phyloP scores from a whole-genome alignment of 2,113 vertebrate genomes.

The Meriones unguiculatus region DNA sequence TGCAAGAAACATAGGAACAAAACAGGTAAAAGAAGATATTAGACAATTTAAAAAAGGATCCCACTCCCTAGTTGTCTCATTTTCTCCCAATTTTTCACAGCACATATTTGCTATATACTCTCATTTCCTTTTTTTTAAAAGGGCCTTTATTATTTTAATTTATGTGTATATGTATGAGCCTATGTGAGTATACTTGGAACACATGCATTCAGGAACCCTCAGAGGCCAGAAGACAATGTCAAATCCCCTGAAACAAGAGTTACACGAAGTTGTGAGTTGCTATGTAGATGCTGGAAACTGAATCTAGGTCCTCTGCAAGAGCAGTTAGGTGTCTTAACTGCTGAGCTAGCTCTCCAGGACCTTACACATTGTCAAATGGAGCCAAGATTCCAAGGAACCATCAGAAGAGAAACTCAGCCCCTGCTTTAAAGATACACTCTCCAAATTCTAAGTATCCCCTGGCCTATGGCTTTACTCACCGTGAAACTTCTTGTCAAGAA shows the following conservation, averaged over 20 bases:
- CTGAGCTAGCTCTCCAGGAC: background rate
- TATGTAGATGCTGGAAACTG: background rate
- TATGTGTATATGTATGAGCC: background rate
- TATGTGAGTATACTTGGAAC: background rate
- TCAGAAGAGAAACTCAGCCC: background rate
- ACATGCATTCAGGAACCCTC: background rate
- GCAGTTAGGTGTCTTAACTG: background rate
- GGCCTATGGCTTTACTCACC: constrained; percentile 88
- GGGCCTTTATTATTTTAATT: background rate
- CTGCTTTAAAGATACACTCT: background rate
- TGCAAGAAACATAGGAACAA: constrained; percentile 79
- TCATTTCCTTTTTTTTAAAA: background rate
- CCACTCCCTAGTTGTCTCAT: background rate
- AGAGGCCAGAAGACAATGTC: background rate
- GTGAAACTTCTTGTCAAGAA: constrained; percentile 99
- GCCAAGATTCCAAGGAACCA: background rate
- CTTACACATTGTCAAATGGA: background rate
- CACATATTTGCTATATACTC: background rate
- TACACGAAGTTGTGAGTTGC: background rate
- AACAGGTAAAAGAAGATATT: background rate
- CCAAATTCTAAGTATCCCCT: background rate
- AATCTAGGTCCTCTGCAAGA: background rate
- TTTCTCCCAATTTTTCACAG: constrained; percentile 14
- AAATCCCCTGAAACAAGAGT: background rate
- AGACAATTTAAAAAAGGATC: background rate